Conservation (phyloP, 2,113 vertebrate genomes). For the Anhinga rufa region DNA sequence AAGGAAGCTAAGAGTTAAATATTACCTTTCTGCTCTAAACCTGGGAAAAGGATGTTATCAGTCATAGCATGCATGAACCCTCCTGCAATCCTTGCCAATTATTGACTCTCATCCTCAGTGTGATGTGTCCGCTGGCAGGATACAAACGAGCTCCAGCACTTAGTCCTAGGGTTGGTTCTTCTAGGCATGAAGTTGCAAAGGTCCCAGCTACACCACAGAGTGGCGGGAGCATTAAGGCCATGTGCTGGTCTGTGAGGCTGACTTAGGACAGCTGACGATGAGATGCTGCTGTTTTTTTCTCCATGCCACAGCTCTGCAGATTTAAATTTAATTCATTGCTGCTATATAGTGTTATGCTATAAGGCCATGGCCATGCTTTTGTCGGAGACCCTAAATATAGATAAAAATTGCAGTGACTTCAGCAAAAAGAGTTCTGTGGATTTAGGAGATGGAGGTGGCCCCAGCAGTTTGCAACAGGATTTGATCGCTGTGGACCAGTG, state of each 20-base stretch:
- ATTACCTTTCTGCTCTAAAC: not conserved
- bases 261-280: not conserved
- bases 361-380: not conserved
- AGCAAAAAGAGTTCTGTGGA: not conserved
- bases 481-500: not conserved
- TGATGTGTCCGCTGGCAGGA: not conserved
- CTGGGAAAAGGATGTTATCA: not conserved
- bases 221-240: not conserved
- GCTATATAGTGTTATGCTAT: not conserved
- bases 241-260: rapidly evolving
- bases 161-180: not conserved
- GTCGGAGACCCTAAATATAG: not conserved
- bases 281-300: not conserved
- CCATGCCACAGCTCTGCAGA: not conserved
- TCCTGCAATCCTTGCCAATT: not conserved
- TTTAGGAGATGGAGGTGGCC: not conserved
- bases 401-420: not conserved
- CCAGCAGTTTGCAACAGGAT: not conserved
- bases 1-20: not conserved
- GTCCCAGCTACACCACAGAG: not conserved
- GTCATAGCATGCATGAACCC: not conserved
- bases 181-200: not conserved
- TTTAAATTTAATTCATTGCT: not conserved
- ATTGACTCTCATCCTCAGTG: not conserved
- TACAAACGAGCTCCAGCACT: not conserved